Base-by-base conservation (phyloP, 2,797 vertebrate species). In the Aotus griseimembra region DNA sequence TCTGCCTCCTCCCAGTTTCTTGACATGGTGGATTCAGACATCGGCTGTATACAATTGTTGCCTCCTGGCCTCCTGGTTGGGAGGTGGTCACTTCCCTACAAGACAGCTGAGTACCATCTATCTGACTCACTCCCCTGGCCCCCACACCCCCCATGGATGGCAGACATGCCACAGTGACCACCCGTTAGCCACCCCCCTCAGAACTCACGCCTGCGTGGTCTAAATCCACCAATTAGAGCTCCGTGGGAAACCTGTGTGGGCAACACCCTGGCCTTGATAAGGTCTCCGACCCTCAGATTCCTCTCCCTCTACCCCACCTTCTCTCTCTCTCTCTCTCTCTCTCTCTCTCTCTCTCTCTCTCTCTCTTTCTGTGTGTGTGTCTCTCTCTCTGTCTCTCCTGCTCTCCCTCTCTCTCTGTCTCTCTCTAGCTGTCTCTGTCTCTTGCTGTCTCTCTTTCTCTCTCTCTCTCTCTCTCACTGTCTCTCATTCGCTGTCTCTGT, bases 71-170 rank as follows among this genome's bases (percentile, higher is more conserved):
- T 80, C 33, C n/a, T 36, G 22, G 4, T 26, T 39, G 79, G 50
- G 79, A 81, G 13, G 39, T 55, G 55, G 6, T 24, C 12, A 30
- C 36, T 14, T 44, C 7, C 57, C 50, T 50, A 1, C 12, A 12
- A 30, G 19, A 26, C 4, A 39, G 30, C 15, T 36, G 28, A 1
- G 7, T 14, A 4, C 15, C 17, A 52, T 12, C 70, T 39, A 28
- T 22, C 48, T 58, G 24, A 44, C 81, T 58, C 36, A 1, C 41
- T 26, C 57, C 81, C 17, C 28, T 9, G 26, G n/a, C 15, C 36
- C 24, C n/a, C 17, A 41, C 3, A 7, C 1, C 46, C 48, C 5
- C 4, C 26, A 4, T 0, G 8, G 13, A 2, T 30, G 11, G 26
- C n/a, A 10, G 26, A 20, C 5, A 9, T 2, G 17, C 41, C 46